These are phyloP conservation scores for Calcarius lapponicus DNA, from an alignment of 2,797 vertebrate genomes.

Conservation along the genomic window DNA sequence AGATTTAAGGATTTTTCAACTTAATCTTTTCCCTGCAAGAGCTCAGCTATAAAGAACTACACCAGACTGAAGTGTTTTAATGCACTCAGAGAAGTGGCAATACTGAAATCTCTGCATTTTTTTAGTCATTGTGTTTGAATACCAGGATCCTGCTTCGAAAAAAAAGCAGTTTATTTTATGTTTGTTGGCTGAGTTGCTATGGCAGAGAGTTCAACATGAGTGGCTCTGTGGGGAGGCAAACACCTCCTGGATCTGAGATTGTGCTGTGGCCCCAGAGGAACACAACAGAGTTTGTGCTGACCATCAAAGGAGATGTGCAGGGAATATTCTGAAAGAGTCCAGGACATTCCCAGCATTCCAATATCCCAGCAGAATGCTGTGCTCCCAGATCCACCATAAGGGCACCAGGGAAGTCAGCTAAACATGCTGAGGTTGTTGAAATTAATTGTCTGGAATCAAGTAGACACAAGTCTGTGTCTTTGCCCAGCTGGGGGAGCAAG, in stretches of 20 bases:
- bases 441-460: not conserved
- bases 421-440: not conserved
- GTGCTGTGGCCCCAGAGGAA: not conserved
- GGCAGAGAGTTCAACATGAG: not conserved
- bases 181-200: not conserved
- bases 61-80: not conserved
- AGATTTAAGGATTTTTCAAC: not conserved
- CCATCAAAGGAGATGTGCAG: not conserved
- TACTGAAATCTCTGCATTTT: not conserved
- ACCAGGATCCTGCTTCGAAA: not conserved
- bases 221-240: not conserved
- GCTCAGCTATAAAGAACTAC: conserved; percentile 3
- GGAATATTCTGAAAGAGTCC: not conserved
- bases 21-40: conserved; percentile 26
- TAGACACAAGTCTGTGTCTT: rapidly evolving
- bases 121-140: conserved; percentile 17
- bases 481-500: not conserved
- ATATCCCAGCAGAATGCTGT: not conserved
- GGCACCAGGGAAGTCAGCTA: not conserved
- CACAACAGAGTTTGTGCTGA: not conserved
- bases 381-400: not conserved
- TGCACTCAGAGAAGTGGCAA: not conserved
- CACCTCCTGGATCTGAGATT: not conserved
- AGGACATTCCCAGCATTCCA: not conserved
- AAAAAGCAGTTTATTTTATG: not conserved